Evolutionary conservation across 2,888 invertebrate genomes (phyloP).

Genomic region (Vannuccia rotundouncinata): DNA sequence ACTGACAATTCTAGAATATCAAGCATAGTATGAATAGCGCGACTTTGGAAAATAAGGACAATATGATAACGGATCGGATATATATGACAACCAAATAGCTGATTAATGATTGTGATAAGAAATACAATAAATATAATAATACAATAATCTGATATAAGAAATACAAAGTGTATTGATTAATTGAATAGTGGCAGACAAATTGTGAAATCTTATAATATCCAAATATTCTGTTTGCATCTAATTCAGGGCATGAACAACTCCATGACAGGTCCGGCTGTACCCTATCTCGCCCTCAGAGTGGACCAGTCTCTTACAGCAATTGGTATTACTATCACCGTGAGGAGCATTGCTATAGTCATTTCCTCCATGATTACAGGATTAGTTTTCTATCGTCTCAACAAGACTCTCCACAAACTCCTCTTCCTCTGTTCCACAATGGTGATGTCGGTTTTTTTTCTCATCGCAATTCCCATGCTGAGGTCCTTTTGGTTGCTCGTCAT

Average conservation of each 20-base stretch:
- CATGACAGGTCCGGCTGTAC: neutral
- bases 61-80: no score
- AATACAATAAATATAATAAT: no score
- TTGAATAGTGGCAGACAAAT: no score
- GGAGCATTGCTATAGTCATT: neutral
- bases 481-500: neutral
- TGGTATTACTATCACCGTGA: neutral
- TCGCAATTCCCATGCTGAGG: neutral
- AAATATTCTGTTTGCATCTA: no score
- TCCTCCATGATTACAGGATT: constrained; percentile 1
- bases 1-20: no score
- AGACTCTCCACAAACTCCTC: neutral
- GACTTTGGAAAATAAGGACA: no score
- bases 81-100: no score
- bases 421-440: neutral
- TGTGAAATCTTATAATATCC: no score
- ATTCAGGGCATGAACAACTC: constrained; percentile 3
- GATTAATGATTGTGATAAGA: no score
- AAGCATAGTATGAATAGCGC: no score
- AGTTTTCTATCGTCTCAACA: neutral
- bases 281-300: neutral
- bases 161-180: no score
- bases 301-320: neutral
- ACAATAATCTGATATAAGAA: no score
- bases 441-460: neutral